Base-by-base conservation (phyloP, 2,888 invertebrate genomes). In the Euclidia mi region DNA sequence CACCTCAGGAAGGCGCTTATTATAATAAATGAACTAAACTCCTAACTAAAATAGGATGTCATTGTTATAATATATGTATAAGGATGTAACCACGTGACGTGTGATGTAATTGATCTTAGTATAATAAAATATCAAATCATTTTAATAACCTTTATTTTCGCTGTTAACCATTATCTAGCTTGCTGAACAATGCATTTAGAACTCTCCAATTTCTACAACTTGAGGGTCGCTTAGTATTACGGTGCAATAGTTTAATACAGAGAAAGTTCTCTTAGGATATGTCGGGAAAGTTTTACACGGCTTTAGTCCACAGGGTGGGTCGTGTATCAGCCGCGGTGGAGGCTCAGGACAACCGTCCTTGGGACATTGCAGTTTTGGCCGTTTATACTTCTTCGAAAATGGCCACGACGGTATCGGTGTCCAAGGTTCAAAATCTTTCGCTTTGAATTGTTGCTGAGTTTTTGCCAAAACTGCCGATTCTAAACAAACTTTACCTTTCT, bases 351-450 rank as follows among this genome's bases (percentile, higher is more conserved):
- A 90, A 0, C 90, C 90, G 1, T 90, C 82, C 61, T 89, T 85
- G 0, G 86, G 84, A 41, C 85, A 84, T 4, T 82, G 66, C 0
- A 85, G 70, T 76, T 15, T 56, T 75, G 11, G 66, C 43, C 1
- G 71, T 0, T 25, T 10, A 0, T 0, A 32, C 28, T 82, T 79
- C 25, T 77, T 71, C 0, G 84, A 76, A 2, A 66, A 56, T 0
- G 88, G 88, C 89, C 89, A 91, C 0, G 87, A 89, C 0, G 92
- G 92, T 47, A 92, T 89, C 0, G 92, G 92, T 0, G 82, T 65
- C 92, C 92, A 92, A 0, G 92, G 91, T 0, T 88, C 84, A 38
- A 79, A 90, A 15, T 85, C 79, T 42, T 76, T 85, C 0, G 82
- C 76, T 3, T 76, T 71, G 2, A 67, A 37, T 0, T 35, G 7